Base-by-base conservation (phyloP, 2,888 invertebrate genomes). In the Hydrotaea cyrtoneurina region DNA sequence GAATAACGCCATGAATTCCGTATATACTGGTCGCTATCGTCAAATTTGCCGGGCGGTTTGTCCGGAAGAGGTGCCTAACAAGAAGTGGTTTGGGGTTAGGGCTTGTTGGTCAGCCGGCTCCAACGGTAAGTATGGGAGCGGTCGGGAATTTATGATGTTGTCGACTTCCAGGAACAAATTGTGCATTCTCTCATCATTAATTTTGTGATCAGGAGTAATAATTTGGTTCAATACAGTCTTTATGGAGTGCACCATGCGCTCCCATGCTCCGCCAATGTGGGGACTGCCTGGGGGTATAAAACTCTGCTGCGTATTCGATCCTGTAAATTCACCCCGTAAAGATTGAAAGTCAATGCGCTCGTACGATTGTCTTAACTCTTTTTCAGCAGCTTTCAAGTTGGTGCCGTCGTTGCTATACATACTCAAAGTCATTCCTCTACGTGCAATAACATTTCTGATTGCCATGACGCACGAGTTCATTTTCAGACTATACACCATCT, bases 1-100 rank as follows among this genome's bases (percentile, higher is more conserved):
- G 86, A 85, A 17, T 87, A 72, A 5, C 87, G 83, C 87, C 88
- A 88, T 0, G 79, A 82, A 71, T 91, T 92, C 4, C 79, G 71
- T 2, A 87, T 50, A 31, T 62, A 81, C 19, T 77, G 21, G 46
- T 88, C 86, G 0, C 39, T n/a, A 11, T 66, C 43, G 5, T 84
- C 80, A 15, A 86, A 88, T 8, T 80, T 78, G 13, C 87, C 89
- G 36, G 84, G 85, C 10, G 80, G 75, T 31, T 59, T 59, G 23
- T 21, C 59, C 59, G 17, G 23, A 21, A 2, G 69, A 46, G 15
- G 75, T 43, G 0, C 87, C 87, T 13, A 89, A 78, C 59, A 90
- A 75, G n/a, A n/a, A n/a, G n/a, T n/a, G n/a, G n/a, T n/a, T n/a
- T n/a, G n/a, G n/a, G 0, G 90, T 90, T 8, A 90, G 75, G 0